A percentile compares a stretch with the other conserved stretches of the same genome.
phyloP scores from a whole-genome alignment of 2,888 invertebrate genomes.

The Hymenopus coronatus region DNA sequence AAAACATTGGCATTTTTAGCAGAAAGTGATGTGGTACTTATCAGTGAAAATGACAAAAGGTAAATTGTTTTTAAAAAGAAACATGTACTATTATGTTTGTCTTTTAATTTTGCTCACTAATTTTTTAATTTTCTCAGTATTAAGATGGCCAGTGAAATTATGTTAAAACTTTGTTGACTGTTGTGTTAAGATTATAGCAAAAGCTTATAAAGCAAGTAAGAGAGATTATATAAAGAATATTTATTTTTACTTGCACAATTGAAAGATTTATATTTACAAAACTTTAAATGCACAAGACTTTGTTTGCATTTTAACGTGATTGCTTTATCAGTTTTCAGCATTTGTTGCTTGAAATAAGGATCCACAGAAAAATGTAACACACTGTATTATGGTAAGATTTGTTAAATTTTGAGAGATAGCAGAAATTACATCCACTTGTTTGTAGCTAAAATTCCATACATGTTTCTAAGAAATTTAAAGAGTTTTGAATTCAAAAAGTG shows the following conservation, averaged over 20 bases:
- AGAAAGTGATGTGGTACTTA: background rate
- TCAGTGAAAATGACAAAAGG: background rate
- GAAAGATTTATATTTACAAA: background rate
- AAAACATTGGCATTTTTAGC: background rate
- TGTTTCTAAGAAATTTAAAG: too few relatives aligned
- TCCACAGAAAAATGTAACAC: background rate
- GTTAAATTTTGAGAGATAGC: too few relatives aligned
- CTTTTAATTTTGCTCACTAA: background rate
- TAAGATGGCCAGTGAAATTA: constrained; percentile 1
- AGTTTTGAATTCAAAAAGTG: too few relatives aligned
- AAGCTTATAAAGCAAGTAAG: background rate
- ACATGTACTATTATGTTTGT: background rate
- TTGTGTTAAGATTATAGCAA: background rate
- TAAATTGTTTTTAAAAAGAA: background rate
- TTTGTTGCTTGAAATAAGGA: background rate
- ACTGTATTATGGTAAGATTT: too few relatives aligned
- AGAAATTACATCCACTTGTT: too few relatives aligned
- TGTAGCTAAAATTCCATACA: too few relatives aligned
- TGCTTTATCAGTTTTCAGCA: background rate
- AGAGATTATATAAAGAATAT: background rate
- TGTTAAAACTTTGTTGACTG: background rate
- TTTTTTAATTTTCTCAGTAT: background rate
- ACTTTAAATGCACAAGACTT: background rate
- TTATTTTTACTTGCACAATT: background rate
- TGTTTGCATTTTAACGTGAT: background rate